Evolutionary conservation across 2,888 invertebrate species (phyloP).

Genomic region (Coelopa pilipes): DNA sequence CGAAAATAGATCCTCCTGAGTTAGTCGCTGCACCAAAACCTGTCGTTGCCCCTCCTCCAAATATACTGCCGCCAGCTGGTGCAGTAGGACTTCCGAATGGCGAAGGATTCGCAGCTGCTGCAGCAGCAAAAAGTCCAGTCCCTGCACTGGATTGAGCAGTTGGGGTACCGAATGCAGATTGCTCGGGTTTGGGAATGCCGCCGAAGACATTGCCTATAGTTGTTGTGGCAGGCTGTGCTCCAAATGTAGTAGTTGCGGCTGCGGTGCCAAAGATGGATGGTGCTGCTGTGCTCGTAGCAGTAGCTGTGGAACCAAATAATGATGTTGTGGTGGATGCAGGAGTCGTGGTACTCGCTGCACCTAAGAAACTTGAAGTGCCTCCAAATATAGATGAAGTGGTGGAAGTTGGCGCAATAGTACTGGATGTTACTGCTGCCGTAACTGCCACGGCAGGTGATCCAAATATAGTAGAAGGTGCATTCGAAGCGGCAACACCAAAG

Average conservation of each 20-base stretch:
- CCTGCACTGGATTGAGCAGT: conserved; percentile 43
- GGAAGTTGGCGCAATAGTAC: conserved; percentile 30
- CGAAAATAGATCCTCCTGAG: conserved; percentile 50
- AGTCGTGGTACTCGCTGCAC: conserved; percentile 9
- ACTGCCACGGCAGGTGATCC: conserved; percentile 42
- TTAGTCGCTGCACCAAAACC: conserved; percentile 40
- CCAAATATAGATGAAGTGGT: conserved; percentile 41
- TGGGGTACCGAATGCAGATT: conserved; percentile 53
- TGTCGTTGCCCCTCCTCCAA: conserved; percentile 44
- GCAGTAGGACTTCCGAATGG: conserved; percentile 46
- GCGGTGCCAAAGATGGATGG: neutral
- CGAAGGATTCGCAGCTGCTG: conserved; percentile 49
- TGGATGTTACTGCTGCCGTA: conserved; percentile 38
- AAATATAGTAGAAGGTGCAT: conserved; percentile 38
- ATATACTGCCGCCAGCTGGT: conserved; percentile 51
- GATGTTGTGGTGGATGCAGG: conserved; percentile 36
- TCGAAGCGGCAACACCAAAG: conserved; percentile 4
- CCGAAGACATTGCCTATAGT: conserved; percentile 54
- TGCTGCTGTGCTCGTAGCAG: neutral
- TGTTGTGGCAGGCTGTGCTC: conserved; percentile 39
- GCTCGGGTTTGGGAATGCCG: conserved; percentile 61
- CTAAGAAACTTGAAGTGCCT: conserved; percentile 26
- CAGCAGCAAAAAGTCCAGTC: conserved; percentile 52
- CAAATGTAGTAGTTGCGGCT: conserved; percentile 39
- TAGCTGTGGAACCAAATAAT: conserved; percentile 36